A percentile compares a stretch with the other conserved stretches of the same genome.
These are phyloP conservation scores for Acrobasis consociella DNA, from an alignment of 2,888 invertebrate genomes.

Conservation along the genomic window DNA sequence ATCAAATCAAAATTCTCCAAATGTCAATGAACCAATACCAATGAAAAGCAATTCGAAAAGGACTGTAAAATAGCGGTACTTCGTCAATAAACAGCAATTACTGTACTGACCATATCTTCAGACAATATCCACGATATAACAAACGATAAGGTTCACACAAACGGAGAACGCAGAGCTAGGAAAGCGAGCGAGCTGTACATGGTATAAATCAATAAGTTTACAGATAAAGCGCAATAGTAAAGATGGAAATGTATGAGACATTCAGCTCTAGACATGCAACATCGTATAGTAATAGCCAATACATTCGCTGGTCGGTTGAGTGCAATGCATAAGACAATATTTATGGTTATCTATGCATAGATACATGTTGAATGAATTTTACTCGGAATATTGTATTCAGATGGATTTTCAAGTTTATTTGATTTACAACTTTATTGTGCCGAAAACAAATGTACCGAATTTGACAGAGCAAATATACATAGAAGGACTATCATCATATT, in stretches of 20 bases:
- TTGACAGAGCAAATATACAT: too few species aligned
- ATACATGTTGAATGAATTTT: not conserved
- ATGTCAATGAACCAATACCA: too few species aligned
- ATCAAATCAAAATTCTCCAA: too few species aligned
- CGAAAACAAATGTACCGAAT: too few species aligned
- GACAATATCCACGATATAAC: slow-evolving; percentile 1
- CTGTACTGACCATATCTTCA: not conserved
- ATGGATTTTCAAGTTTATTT: too few species aligned
- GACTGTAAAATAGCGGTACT: not conserved
- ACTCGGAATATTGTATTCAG: not conserved
- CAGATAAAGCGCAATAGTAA: slow-evolving; percentile 10
- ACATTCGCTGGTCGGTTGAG: slow-evolving; percentile 7
- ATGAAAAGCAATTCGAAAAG: too few species aligned
- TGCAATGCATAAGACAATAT: slow-evolving; percentile 13
- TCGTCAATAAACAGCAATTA: not conserved
- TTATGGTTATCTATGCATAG: not conserved
- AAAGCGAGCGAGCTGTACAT: slow-evolving; percentile 1
- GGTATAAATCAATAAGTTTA: slow-evolving; percentile 19
- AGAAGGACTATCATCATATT: too few species aligned
- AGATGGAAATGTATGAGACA: slow-evolving; percentile 14
- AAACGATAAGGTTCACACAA: slow-evolving; percentile 3
- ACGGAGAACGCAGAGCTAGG: slow-evolving; percentile 4
- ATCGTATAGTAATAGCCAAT: slow-evolving; percentile 11
- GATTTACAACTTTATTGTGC: too few species aligned
- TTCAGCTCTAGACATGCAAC: slow-evolving; percentile 8